Evolutionary conservation across 2,888 invertebrate genomes (phyloP), one percentile per base, ranked within the genome.

Genomic region (Aelia acuminata): DNA sequence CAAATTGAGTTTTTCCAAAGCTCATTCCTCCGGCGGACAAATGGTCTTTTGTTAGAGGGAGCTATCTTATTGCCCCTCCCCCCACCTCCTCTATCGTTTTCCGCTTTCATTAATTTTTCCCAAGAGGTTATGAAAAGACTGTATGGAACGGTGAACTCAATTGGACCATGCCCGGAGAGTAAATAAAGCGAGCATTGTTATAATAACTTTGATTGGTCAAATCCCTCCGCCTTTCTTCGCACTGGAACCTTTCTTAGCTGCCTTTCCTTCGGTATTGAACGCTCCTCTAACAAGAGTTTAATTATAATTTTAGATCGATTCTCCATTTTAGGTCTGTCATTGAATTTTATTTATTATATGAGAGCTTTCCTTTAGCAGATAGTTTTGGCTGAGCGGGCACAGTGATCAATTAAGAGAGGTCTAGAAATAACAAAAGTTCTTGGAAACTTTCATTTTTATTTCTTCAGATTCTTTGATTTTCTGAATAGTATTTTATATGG

Each of bases 1-100:
- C 80, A 80, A 80, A 80, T 80, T 80, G 80, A 80, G 80, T 80
- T 80, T 80, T 80, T 80, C 80, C 80, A 80, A 80, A 47, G 80
- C 43, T 47, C 80, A 47, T 80, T 80, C 43, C 80, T 80, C 63
- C 11, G 7, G 80, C 80, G 20, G n/a, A 80, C 80, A 80, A 80
- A 80, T 80, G 80, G 43, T 47, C 80, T n/a, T 80, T 70, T 70
- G 63, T 70, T 70, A 31, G 63, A 11, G 63, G 26, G 1, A 35
- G 31, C 63, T 70, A 35, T 70, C 63, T 70, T 70, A 70, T 70
- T 80, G 80, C 43, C 11, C 43, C 11, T 20, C 8, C 43, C n/a
- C 13, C 15, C 75, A 43, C 75, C 75, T 35, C 39, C 43, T 47
- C 80, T 80, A 43, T 80, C 80, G 22, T 80, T 43, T 39, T 47